Evolutionary conservation across 2,797 vertebrate species (phyloP).

Genomic region (Squalus acanthias): DNA sequence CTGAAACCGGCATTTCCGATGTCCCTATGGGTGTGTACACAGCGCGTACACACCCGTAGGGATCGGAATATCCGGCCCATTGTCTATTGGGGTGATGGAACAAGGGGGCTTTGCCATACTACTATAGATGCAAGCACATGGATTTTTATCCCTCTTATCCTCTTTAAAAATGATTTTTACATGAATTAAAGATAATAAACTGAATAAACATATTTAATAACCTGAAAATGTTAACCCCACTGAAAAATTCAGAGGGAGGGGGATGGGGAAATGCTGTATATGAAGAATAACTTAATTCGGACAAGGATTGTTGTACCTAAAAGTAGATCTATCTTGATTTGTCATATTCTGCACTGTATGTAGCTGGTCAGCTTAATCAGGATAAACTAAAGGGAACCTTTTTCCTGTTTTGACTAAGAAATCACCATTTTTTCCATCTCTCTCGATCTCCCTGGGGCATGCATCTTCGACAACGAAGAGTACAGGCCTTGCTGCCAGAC

Average conservation of each 20-base stretch:
- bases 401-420: not conserved
- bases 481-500: not conserved
- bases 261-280: not conserved
- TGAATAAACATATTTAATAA: not conserved
- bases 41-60: too few species aligned
- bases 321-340: not conserved
- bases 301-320: not conserved
- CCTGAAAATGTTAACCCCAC: not conserved
- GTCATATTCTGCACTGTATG: not conserved
- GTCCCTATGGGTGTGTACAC: too few species aligned
- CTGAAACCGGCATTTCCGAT: too few species aligned
- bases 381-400: not conserved
- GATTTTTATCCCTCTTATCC: not conserved
- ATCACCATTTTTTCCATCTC: too few species aligned
- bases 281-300: not conserved
- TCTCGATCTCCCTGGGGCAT: too few species aligned
- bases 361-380: not conserved
- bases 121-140: not conserved
- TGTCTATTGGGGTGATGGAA: not conserved
- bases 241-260: not conserved
- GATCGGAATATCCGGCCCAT: too few species aligned
- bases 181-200: too few species aligned
- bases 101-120: not conserved
- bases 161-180: too few species aligned
- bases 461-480: not conserved